phyloP scores from a whole-genome alignment of 2,797 vertebrate genomes.

The Dallia pectoralis region DNA sequence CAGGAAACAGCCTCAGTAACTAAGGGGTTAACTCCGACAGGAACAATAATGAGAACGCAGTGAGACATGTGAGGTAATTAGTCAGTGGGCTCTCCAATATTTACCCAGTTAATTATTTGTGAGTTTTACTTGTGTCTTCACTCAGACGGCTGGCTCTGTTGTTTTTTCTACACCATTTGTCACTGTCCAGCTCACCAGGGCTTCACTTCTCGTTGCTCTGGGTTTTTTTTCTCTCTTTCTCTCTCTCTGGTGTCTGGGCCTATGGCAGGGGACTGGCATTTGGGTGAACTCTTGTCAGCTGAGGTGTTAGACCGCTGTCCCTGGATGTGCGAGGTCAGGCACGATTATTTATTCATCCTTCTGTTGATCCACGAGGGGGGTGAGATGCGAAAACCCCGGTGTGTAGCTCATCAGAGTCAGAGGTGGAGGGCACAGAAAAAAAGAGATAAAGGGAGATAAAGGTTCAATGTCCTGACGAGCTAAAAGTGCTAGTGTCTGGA shows the following conservation, averaged over 20 bases:
- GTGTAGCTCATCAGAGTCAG: conserved; percentile 47
- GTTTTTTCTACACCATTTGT: conserved; percentile 81
- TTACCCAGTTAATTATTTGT: conserved; percentile 85
- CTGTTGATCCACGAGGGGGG: conserved; percentile 56
- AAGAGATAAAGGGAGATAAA: neutral
- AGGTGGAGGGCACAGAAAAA: conserved; percentile 20
- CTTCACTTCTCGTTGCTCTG: conserved; percentile 49
- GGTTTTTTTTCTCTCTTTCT: neutral
- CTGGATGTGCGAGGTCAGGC: conserved; percentile 67
- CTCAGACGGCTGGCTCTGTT: conserved; percentile 76
- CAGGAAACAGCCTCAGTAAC: conserved; percentile 12
- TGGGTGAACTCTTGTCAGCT: conserved; percentile 64
- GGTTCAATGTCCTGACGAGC: conserved; percentile 20
- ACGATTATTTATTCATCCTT: conserved; percentile 73
- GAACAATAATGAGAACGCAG: conserved; percentile 79
- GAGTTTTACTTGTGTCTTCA: conserved; percentile 81
- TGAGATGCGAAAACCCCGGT: conserved; percentile 64
- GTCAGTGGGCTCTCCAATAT: conserved; percentile 81
- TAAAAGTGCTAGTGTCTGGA: conserved; percentile 26
- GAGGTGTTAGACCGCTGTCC: conserved; percentile 69
- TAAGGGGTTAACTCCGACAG: conserved; percentile 72
- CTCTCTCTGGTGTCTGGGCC: conserved; percentile 19
- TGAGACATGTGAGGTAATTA: conserved; percentile 82
- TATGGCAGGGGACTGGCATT: conserved; percentile 63
- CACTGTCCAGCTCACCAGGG: conserved; percentile 75